phyloP scores from a whole-genome alignment of 1,140 invertebrate species.

The Pseudobourletiella spinata region DNA sequence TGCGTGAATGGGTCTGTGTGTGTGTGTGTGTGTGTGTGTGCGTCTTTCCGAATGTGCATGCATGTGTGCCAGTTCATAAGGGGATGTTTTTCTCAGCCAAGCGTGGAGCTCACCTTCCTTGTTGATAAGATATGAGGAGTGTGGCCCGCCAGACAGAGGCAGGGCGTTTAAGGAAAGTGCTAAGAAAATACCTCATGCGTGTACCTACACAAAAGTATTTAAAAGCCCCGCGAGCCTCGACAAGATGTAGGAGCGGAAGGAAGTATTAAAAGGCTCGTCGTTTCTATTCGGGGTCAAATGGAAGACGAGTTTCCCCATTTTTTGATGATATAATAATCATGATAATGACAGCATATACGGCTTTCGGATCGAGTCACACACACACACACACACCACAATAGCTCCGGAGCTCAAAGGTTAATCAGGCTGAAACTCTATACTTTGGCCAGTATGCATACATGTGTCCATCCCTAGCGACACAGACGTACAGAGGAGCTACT shows the following conservation, averaged over 20 bases:
- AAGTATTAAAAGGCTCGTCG: background rate
- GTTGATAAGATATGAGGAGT: too few relatives aligned
- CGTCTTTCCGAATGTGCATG: too few relatives aligned
- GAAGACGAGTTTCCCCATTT: background rate
- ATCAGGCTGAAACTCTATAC: background rate
- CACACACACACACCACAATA: background rate
- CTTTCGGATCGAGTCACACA: background rate
- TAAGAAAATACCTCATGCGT: too few relatives aligned
- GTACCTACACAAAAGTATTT: background rate
- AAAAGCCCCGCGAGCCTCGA: too few relatives aligned
- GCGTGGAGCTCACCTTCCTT: too few relatives aligned
- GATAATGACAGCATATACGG: background rate
- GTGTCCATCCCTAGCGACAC: background rate
- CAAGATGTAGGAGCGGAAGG: background rate
- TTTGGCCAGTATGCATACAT: background rate
- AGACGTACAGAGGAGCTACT: background rate
- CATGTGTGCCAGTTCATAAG: too few relatives aligned
- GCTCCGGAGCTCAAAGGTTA: background rate
- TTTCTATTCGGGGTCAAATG: background rate
- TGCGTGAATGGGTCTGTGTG: too few relatives aligned
- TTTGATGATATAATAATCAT: conserved; percentile 3
- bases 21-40: too few relatives aligned
- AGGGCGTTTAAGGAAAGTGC: too few relatives aligned
- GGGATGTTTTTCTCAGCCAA: too few relatives aligned
- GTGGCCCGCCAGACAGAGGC: too few relatives aligned